Percentiles rank a stretch among this genome's conserved stretches.
These are phyloP conservation scores for Antennarius maculatus DNA, from an alignment of 2,797 vertebrate genomes.

Conservation along the genomic window DNA sequence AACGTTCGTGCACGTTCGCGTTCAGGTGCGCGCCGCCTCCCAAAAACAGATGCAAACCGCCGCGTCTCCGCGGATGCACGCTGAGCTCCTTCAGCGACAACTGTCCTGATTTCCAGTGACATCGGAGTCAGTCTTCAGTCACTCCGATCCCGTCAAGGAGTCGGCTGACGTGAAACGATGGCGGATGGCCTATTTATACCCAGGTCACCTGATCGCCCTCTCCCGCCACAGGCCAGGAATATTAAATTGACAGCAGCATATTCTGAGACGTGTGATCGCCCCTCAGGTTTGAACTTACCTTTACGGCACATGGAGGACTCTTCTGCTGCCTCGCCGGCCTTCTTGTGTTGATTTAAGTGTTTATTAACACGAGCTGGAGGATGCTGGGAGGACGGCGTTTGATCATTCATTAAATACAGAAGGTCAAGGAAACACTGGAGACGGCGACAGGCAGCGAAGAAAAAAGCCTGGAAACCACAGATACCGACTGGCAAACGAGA, in stretches of 20 bases:
- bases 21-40: constrained; percentile 54
- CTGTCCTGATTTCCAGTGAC: constrained; percentile 71
- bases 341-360: too few relatives aligned
- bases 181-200: constrained; percentile 71
- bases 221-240: constrained; percentile 52
- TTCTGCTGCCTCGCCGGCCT: too few relatives aligned
- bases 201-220: constrained; percentile 69
- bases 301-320: constrained; percentile 28
- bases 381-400: too few relatives aligned
- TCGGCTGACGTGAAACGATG: constrained; percentile 60
- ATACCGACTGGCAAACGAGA: too few relatives aligned
- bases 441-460: too few relatives aligned
- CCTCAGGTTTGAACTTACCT: constrained; percentile 44
- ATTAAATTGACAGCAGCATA: constrained; percentile 79
- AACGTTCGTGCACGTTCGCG: constrained; percentile 28
- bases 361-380: too few relatives aligned
- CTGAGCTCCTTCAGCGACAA: constrained; percentile 59
- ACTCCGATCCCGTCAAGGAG: constrained; percentile 74
- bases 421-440: too few relatives aligned
- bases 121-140: constrained; percentile 76
- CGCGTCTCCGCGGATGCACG: constrained; percentile 34
- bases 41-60: constrained; percentile 65
- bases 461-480: too few relatives aligned
- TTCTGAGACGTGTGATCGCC: constrained; percentile 67
- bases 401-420: too few relatives aligned